These are phyloP conservation scores for Misgurnus anguillicaudatus DNA, from an alignment of 2,113 vertebrate species.

Conservation along the genomic window DNA sequence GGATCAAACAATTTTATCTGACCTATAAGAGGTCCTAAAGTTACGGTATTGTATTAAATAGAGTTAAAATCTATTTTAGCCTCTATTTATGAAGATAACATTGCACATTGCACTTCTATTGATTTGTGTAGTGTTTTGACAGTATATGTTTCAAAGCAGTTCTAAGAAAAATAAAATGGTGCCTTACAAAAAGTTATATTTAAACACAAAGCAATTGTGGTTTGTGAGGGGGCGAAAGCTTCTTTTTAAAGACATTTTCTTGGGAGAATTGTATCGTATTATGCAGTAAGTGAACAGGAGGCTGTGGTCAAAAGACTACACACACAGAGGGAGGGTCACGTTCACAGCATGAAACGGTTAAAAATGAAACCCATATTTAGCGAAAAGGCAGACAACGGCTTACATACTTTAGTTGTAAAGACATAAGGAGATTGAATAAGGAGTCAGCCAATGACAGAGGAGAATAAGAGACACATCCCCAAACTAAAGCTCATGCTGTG, in stretches of 20 bases:
- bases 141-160: background rate
- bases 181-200: constrained; percentile 35
- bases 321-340: constrained; percentile 21
- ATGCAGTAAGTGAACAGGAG: constrained; percentile 14
- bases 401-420: constrained; percentile 5
- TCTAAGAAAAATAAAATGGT: background rate
- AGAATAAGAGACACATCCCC: background rate
- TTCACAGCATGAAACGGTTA: background rate
- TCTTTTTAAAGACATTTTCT: constrained; percentile 41
- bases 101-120: too few relatives aligned
- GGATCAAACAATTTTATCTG: too few relatives aligned
- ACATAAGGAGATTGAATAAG: background rate
- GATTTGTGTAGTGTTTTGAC: background rate
- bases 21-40: too few relatives aligned
- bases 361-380: constrained; percentile 10
- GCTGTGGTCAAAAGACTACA: constrained; percentile 14
- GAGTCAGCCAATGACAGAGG: background rate
- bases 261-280: constrained; percentile 1
- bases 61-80: too few relatives aligned
- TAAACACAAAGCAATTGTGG: constrained; percentile 42
- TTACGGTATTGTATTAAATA: too few relatives aligned
- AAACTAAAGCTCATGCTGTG: background rate
- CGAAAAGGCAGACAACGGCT: background rate
- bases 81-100: too few relatives aligned
- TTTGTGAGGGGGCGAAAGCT: constrained; percentile 12